Percentiles rank a stretch among this genome's conserved stretches.
Evolutionary conservation across 2,888 invertebrate species (phyloP).

Genomic region (Cryptophagus acutangulus): DNA sequence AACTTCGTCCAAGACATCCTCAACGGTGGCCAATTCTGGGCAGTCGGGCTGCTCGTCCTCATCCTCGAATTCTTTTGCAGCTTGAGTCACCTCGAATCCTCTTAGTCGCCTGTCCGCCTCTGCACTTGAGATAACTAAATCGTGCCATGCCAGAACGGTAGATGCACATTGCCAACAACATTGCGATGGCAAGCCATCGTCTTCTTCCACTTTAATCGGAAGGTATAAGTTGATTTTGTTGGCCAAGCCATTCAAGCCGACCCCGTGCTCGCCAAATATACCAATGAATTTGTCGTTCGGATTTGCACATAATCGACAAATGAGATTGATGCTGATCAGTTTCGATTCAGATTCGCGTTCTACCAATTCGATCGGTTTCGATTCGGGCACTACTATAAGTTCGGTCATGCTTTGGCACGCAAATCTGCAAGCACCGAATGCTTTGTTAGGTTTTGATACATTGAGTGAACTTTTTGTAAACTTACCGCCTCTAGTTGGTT

Average conservation of each 20-base stretch:
- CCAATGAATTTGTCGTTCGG: conserved; percentile 48
- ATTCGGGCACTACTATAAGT: no score
- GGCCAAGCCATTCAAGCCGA: conserved; percentile 55
- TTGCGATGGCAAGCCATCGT: conserved; percentile 55
- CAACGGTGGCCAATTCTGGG: no score
- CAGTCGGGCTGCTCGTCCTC: not conserved
- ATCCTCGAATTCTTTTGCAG: not conserved
- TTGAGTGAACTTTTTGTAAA: no score
- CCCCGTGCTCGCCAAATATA: conserved; percentile 60
- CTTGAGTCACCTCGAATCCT: conserved; percentile 32
- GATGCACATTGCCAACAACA: conserved; percentile 63
- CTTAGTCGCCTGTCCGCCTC: conserved; percentile 52
- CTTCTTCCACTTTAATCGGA: conserved; percentile 55
- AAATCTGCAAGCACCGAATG: no score
- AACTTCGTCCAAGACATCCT: not conserved
- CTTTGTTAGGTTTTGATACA: no score
- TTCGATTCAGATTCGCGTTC: no score
- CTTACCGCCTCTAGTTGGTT: no score
- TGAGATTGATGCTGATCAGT: conserved; percentile 25
- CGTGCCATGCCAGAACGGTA: conserved; percentile 61
- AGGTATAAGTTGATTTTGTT: conserved; percentile 61
- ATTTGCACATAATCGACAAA: conserved; percentile 37
- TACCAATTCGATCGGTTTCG: no score
- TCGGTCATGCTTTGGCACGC: no score
- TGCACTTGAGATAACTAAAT: conserved; percentile 53